phyloP scores from a whole-genome alignment of 2,888 invertebrate genomes.

The Incurvaria masculella region DNA sequence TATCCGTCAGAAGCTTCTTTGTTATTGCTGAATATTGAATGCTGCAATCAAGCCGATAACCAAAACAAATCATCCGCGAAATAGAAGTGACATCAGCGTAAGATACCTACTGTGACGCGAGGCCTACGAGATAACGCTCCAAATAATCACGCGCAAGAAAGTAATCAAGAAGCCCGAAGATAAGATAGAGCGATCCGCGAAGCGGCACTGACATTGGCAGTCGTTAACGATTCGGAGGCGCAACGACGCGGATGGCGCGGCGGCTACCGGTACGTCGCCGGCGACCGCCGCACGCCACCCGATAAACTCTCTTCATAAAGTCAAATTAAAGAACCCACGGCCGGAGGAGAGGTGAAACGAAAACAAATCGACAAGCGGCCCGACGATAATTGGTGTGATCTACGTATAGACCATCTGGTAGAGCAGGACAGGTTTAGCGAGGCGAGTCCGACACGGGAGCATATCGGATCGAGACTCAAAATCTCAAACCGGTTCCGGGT shows the following conservation, averaged over 20 bases:
- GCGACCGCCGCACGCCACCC: no score
- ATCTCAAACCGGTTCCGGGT: slow-evolving; percentile 50
- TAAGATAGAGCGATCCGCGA: neutral
- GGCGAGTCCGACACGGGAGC: slow-evolving; percentile 44
- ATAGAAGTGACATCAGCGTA: slow-evolving; percentile 44
- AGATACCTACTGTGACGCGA: slow-evolving; percentile 2
- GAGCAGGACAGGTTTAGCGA: slow-evolving; percentile 30
- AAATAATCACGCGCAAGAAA: neutral
- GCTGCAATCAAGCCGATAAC: slow-evolving; percentile 32
- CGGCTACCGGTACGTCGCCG: neutral
- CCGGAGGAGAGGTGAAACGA: neutral
- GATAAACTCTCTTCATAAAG: neutral
- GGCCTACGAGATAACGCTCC: neutral
- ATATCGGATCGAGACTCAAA: slow-evolving; percentile 56
- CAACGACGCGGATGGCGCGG: neutral
- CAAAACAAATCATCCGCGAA: slow-evolving; percentile 19
- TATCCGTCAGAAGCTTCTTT: no score
- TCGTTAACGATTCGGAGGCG: neutral
- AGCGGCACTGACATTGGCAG: neutral
- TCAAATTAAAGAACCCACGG: no score
- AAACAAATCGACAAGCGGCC: neutral
- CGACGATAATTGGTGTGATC: neutral
- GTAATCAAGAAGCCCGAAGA: neutral
- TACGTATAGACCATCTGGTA: slow-evolving; percentile 22
- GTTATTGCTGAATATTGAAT: no score